Conservation (phyloP, 1,140 invertebrate species). For the Euwallacea similis region DNA sequence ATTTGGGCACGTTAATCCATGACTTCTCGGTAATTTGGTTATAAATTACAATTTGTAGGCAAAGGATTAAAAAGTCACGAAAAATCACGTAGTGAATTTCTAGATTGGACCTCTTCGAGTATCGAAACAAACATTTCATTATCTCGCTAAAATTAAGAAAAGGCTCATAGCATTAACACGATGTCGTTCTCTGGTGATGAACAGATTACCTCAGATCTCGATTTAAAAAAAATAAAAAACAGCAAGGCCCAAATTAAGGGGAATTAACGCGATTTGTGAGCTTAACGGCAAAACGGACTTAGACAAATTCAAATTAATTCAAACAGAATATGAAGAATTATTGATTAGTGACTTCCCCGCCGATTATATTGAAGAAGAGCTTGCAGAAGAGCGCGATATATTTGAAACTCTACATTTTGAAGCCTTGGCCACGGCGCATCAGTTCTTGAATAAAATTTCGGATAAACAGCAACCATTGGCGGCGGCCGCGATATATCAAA, state of each 20-base stretch:
- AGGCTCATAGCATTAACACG: neutral
- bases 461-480: too few relatives aligned
- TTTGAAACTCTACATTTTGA: slow-evolving; percentile 25
- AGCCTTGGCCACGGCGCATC: neutral
- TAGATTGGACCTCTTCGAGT: neutral
- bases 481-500: too few relatives aligned
- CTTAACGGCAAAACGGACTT: slow-evolving; percentile 4
- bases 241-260: slow-evolving; percentile 3
- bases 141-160: neutral
- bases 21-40: too few relatives aligned
- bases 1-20: too few relatives aligned
- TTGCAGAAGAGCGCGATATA: slow-evolving; percentile 4
- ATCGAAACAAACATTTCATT: neutral
- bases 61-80: neutral
- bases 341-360: neutral
- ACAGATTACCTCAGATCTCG: neutral
- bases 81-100: neutral
- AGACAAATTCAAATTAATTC: slow-evolving; percentile 7
- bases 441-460: slow-evolving; percentile 6
- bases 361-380: slow-evolving; percentile 11
- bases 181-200: neutral
- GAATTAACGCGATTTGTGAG: slow-evolving; percentile 1
- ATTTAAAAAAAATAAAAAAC: slow-evolving; percentile 10
- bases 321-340: slow-evolving; percentile 26
- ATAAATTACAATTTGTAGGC: neutral